These are phyloP conservation scores for Nycticebus coucang DNA, from an alignment of 2,113 vertebrate species.

Conservation along the genomic window DNA sequence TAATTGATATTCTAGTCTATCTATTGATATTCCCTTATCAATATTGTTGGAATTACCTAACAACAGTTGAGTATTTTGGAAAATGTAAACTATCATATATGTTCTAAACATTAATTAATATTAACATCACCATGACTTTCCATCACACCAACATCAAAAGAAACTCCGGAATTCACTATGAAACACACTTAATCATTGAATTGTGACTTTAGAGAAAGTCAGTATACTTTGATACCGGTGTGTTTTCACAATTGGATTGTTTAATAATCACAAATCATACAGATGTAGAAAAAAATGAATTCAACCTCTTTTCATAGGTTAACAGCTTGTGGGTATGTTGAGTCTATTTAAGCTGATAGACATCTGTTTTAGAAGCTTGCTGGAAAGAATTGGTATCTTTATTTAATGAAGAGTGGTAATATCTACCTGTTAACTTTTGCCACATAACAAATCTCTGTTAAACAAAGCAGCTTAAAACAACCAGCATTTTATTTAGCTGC, in stretches of 20 bases:
- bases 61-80: background rate
- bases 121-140: background rate
- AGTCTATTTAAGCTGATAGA: background rate
- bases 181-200: background rate
- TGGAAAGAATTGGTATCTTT: conserved; percentile 51
- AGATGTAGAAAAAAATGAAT: background rate
- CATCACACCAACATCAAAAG: background rate
- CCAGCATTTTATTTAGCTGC: background rate
- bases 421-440: background rate
- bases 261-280: conserved; percentile 8
- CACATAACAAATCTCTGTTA: background rate
- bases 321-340: background rate
- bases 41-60: background rate
- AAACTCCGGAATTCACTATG: background rate
- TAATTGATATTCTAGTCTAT: background rate
- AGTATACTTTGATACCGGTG: background rate
- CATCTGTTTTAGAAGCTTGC: background rate
- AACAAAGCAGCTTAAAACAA: background rate
- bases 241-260: background rate
- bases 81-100: conserved; percentile 39
- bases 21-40: background rate
- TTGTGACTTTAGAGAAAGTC: conserved; percentile 1
- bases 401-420: conserved; percentile 13
- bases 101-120: background rate
- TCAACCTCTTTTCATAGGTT: background rate